Percentiles rank a stretch among this genome's conserved stretches.
Conservation (phyloP, 1,140 invertebrate species). For the Bilobella aurantiaca region DNA sequence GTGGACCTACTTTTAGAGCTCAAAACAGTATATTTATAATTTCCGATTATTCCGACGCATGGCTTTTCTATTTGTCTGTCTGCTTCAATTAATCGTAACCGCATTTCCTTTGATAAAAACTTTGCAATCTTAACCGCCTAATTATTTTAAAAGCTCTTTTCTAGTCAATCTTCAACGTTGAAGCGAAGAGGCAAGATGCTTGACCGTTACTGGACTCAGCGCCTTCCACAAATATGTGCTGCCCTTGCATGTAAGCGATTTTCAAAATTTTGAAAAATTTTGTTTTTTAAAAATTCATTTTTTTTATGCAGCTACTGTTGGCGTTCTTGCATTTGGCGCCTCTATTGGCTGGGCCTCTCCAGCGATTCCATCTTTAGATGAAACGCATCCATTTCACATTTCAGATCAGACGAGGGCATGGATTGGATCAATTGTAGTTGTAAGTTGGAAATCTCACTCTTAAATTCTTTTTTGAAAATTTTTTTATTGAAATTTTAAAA, state of each 20-base stretch:
- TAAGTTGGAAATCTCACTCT: neutral
- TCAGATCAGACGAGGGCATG: neutral
- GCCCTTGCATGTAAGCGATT: neutral
- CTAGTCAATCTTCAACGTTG: no score
- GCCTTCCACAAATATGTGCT: neutral
- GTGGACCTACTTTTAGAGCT: no score
- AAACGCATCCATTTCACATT: neutral
- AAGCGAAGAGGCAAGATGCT: neutral
- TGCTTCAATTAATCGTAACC: neutral
- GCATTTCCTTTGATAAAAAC: neutral
- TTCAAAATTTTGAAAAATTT: neutral
- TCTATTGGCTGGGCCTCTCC: slow-evolving; percentile 3
- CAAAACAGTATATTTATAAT: no score
- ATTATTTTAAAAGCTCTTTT: neutral
- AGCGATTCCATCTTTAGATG: neutral
- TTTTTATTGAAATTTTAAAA: neutral
- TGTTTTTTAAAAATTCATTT: neutral
- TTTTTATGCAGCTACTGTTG: slow-evolving; percentile 1
- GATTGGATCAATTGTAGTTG: neutral
- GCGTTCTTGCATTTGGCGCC: slow-evolving; percentile 4
- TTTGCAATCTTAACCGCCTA: neutral
- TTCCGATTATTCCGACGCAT: no score
- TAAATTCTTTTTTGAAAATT: neutral
- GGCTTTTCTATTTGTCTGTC: no score
- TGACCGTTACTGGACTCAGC: neutral